These are phyloP conservation scores for Frieseomelitta varia DNA, from an alignment of 1,140 invertebrate species.

Conservation along the genomic window DNA sequence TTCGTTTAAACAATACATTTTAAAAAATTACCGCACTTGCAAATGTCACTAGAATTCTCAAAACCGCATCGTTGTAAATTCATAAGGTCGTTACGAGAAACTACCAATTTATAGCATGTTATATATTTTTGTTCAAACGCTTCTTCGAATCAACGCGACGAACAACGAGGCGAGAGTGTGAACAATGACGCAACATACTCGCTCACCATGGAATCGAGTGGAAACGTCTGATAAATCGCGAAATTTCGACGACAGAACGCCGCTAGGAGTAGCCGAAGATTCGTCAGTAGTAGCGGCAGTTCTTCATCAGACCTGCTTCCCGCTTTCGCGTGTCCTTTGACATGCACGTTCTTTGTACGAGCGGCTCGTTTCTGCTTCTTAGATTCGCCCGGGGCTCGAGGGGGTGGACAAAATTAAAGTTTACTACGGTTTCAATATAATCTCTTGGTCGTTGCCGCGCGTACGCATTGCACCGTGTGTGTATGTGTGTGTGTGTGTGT, in stretches of 20 bases:
- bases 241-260: not conserved
- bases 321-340: conserved; percentile 18
- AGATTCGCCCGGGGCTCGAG: conserved; percentile 15
- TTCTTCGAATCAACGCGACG: no score
- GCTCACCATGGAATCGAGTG: not conserved
- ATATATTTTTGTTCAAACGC: no score
- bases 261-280: not conserved
- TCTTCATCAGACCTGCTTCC: conserved; percentile 31
- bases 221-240: conserved; percentile 34
- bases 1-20: no score
- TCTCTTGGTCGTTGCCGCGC: conserved; percentile 5
- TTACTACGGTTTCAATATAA: conserved; percentile 61
- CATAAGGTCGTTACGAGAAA: not conserved
- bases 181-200: no score
- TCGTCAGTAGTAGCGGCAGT: not conserved
- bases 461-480: not conserved
- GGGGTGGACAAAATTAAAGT: conserved; percentile 58
- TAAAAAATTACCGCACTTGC: no score
- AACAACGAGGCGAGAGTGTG: no score
- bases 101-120: no score
- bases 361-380: conserved; percentile 41
- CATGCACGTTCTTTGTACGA: conserved; percentile 35
- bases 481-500: no score
- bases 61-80: not conserved
- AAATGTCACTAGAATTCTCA: not conserved